Evolutionary conservation across 2,113 vertebrate genomes (phyloP).

Genomic region (Chionodraco myersi): DNA sequence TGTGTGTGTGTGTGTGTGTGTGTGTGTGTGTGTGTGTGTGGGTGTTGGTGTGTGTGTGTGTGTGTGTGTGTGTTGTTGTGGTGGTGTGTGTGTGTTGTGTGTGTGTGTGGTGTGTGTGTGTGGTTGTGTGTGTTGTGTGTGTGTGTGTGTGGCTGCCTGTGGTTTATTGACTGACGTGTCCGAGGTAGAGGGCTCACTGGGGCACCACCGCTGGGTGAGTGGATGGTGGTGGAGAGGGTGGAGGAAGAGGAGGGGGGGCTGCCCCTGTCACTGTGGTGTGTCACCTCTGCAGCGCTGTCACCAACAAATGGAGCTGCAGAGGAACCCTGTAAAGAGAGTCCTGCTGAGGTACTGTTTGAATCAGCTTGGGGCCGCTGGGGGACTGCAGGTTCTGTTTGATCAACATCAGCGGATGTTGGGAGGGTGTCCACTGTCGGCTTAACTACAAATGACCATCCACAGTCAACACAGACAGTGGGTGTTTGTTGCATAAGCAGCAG

Average conservation of each 20-base stretch:
- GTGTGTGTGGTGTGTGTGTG: no score
- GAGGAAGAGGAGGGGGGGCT: conserved; percentile 20
- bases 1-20: no score
- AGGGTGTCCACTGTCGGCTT: conserved; percentile 67
- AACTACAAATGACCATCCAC: conserved; percentile 66
- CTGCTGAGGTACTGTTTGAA: conserved; percentile 77
- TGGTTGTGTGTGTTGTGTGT: no score
- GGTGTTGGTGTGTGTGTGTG: not conserved
- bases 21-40: conserved; percentile 1
- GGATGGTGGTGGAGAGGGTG: conserved; percentile 58
- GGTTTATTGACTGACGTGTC: conserved; percentile 71
- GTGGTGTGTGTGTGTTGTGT: no score
- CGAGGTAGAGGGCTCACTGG: conserved; percentile 66
- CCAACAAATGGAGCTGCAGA: conserved; percentile 78
- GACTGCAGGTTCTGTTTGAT: conserved; percentile 79
- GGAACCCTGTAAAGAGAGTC: conserved; percentile 76
- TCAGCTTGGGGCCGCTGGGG: conserved; percentile 71
- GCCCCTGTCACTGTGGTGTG: conserved; percentile 72
- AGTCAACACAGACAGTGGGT: conserved; percentile 62
- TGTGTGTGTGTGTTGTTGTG: no score
- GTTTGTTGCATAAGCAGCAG: conserved; percentile 8
- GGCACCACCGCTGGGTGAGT: conserved; percentile 65
- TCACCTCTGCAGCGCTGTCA: conserved; percentile 78
- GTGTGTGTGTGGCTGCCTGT: conserved; percentile 43
- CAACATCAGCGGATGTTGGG: conserved; percentile 76